A percentile compares a stretch with the other conserved stretches of the same genome.
Evolutionary conservation across 2,888 invertebrate species (phyloP).

Genomic region (Tanytarsus gracilentus): DNA sequence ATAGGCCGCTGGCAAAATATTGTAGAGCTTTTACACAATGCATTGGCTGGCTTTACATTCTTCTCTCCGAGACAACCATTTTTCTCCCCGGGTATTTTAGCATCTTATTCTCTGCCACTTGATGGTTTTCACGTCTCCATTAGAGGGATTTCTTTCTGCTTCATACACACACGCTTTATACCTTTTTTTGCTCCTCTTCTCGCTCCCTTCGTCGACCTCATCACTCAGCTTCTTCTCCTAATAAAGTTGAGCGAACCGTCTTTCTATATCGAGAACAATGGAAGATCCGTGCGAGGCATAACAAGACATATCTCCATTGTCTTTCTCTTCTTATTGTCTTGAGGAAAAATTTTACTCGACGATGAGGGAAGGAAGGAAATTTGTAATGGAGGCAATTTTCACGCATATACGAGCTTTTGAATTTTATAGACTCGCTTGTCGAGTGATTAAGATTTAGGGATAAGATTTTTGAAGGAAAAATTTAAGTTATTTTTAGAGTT

Average conservation of each 20-base stretch:
- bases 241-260: slow-evolving; percentile 8
- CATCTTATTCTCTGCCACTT: background rate
- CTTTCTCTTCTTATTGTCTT: background rate
- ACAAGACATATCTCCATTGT: background rate
- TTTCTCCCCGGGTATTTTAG: no score
- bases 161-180: background rate
- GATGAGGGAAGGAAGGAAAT: background rate
- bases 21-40: no score
- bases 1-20: no score
- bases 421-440: no score
- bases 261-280: background rate
- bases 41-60: background rate
- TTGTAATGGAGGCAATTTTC: no score
- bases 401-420: no score
- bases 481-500: no score
- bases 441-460: no score
- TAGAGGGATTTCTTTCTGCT: background rate
- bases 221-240: background rate
- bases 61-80: background rate
- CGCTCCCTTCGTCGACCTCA: background rate
- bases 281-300: slow-evolving; percentile 24
- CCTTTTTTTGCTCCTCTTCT: background rate
- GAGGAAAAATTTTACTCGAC: background rate
- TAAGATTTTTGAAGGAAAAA: no score
- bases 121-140: slow-evolving; percentile 14